Percentiles rank a stretch among this genome's conserved stretches.
Evolutionary conservation across 2,888 invertebrate genomes (phyloP).

Genomic region (Epinotia demarniana): DNA sequence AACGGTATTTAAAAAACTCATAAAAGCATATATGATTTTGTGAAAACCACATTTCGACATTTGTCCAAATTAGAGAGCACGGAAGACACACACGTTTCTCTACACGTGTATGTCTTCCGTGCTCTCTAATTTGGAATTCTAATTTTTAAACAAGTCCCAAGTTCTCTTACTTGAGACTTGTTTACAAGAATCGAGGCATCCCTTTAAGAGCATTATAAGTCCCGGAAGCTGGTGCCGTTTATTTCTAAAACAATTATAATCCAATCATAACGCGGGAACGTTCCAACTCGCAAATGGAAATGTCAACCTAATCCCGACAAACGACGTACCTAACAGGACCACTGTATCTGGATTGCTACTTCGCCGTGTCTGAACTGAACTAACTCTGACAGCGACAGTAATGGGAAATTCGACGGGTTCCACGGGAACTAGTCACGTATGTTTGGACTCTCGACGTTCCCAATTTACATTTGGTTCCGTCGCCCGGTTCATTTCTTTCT

Average conservation of each 20-base stretch:
- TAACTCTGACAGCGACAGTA: constrained; percentile 42
- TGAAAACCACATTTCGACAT: too few species aligned
- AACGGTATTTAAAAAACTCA: too few species aligned
- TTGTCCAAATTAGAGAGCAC: too few species aligned
- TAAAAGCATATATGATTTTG: too few species aligned
- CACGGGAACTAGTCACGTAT: constrained; percentile 30
- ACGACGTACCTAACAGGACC: constrained; percentile 50
- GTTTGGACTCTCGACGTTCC: constrained; percentile 8
- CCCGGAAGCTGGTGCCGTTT: constrained; percentile 39
- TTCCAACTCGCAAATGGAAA: constrained; percentile 56
- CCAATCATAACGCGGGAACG: constrained; percentile 49
- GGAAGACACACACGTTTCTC: too few species aligned
- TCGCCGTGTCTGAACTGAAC: constrained; percentile 24
- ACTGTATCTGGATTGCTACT: constrained; percentile 42
- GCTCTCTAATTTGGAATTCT: too few species aligned
- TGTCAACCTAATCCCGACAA: constrained; percentile 63
- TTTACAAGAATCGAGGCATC: too few species aligned
- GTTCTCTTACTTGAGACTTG: too few species aligned
- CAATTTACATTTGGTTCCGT: constrained; percentile 1
- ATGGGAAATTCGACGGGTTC: constrained; percentile 42
- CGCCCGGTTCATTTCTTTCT: background rate
- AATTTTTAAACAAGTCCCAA: too few species aligned
- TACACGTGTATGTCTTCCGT: too few species aligned
- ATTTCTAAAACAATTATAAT: constrained; percentile 58
- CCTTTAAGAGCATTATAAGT: constrained; percentile 19